These are phyloP conservation scores for Eurystomus gularis DNA, from an alignment of 2,113 vertebrate genomes.

Conservation along the genomic window DNA sequence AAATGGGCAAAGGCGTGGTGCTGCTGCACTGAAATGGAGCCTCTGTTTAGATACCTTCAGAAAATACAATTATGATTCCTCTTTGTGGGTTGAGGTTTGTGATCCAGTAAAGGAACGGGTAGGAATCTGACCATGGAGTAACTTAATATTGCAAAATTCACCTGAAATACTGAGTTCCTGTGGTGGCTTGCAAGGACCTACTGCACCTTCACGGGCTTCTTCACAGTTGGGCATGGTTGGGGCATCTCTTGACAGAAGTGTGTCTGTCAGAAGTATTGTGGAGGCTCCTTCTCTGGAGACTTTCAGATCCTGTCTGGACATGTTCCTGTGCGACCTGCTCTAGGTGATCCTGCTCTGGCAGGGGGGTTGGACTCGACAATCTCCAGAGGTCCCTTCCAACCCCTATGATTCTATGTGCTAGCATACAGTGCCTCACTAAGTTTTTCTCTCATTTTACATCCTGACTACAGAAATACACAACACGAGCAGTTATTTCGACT, in stretches of 20 bases:
- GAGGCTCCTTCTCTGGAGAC: too few species aligned
- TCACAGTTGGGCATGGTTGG: neutral
- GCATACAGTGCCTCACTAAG: neutral
- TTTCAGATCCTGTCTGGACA: too few species aligned
- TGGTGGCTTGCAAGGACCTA: neutral
- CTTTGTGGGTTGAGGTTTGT: neutral
- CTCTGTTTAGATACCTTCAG: neutral
- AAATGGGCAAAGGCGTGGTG: neutral
- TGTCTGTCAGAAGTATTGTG: too few species aligned
- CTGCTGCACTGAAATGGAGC: neutral
- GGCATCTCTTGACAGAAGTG: neutral
- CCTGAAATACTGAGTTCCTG: neutral
- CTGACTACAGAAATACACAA: neutral
- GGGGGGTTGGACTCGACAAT: too few species aligned
- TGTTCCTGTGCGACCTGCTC: too few species aligned
- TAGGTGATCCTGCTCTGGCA: too few species aligned
- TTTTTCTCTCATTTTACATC: neutral
- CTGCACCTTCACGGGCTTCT: neutral
- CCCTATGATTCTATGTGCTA: too few species aligned
- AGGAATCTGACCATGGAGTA: neutral
- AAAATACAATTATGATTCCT: neutral
- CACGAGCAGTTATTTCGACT: fast-evolving
- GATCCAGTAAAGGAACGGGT: neutral
- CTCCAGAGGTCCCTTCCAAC: too few species aligned
- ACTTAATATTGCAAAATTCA: neutral